These are phyloP conservation scores for Mercenaria mercenaria DNA, from an alignment of 1,140 invertebrate species.

Conservation along the genomic window DNA sequence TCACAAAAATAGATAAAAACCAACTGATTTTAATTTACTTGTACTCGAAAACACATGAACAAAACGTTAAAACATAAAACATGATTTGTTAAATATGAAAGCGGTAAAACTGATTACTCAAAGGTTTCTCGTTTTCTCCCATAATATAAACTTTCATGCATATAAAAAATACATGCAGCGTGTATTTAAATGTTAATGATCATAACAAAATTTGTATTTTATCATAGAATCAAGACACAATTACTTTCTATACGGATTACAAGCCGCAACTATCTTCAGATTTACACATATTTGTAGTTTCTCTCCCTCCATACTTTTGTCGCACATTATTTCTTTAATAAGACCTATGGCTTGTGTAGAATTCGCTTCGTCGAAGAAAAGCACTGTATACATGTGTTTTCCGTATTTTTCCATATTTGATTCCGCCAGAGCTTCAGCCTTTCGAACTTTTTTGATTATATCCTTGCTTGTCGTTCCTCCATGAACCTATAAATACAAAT, in stretches of 20 bases:
- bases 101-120: too few relatives aligned
- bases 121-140: too few relatives aligned
- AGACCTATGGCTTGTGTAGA: slow-evolving; percentile 83
- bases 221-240: too few relatives aligned
- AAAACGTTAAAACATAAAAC: too few relatives aligned
- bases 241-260: slow-evolving; percentile 84
- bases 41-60: too few relatives aligned
- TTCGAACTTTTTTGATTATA: slow-evolving; percentile 77
- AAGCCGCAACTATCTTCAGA: slow-evolving; percentile 83
- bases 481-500: slow-evolving; percentile 83
- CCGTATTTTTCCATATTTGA: slow-evolving; percentile 70
- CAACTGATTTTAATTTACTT: too few relatives aligned
- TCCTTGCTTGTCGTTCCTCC: slow-evolving; percentile 80
- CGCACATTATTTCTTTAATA: slow-evolving; percentile 84
- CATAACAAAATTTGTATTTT: too few relatives aligned
- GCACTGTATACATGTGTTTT: slow-evolving; percentile 75
- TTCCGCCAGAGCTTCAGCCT: slow-evolving; percentile 75
- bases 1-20: too few relatives aligned
- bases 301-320: slow-evolving; percentile 77
- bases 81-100: too few relatives aligned
- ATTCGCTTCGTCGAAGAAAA: slow-evolving; percentile 85
- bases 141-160: too few relatives aligned
- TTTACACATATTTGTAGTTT: slow-evolving; percentile 68
- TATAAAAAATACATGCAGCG: too few relatives aligned
- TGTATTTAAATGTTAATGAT: too few relatives aligned